Evolutionary conservation across 2,113 vertebrate species (phyloP).

Genomic region (Marmota flaviventris): DNA sequence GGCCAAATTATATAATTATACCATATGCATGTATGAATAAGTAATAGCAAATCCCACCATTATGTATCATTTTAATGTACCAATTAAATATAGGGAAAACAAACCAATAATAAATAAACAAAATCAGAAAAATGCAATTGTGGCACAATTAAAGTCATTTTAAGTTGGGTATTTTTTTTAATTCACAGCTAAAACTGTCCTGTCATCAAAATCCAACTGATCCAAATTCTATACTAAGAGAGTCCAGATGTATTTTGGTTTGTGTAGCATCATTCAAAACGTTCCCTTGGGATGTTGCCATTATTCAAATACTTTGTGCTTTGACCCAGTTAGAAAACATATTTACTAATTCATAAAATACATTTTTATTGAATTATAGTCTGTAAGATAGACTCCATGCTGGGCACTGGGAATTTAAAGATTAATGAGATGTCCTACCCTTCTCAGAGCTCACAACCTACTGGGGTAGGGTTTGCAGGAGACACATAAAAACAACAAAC

Average conservation of each 20-base stretch:
- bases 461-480: neutral
- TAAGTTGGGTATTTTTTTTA: neutral
- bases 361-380: constrained; percentile 52
- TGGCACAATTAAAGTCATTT: neutral
- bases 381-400: neutral
- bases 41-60: too few relatives aligned
- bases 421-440: constrained; percentile 31
- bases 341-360: constrained; percentile 70
- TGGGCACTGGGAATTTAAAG: constrained; percentile 42
- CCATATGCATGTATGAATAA: too few relatives aligned
- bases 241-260: neutral
- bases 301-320: constrained; percentile 55
- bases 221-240: constrained; percentile 30
- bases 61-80: too few relatives aligned
- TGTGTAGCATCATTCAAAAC: constrained; percentile 28
- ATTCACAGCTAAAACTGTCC: neutral
- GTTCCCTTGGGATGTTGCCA: neutral
- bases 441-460: constrained; percentile 36
- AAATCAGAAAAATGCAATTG: neutral
- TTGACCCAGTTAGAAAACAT: constrained; percentile 41
- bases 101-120: too few relatives aligned
- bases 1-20: too few relatives aligned
- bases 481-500: neutral
- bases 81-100: too few relatives aligned
- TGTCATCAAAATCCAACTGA: constrained; percentile 30